Evolutionary conservation across 2,888 invertebrate genomes (phyloP).

Genomic region (Neoitamus cyanurus): DNA sequence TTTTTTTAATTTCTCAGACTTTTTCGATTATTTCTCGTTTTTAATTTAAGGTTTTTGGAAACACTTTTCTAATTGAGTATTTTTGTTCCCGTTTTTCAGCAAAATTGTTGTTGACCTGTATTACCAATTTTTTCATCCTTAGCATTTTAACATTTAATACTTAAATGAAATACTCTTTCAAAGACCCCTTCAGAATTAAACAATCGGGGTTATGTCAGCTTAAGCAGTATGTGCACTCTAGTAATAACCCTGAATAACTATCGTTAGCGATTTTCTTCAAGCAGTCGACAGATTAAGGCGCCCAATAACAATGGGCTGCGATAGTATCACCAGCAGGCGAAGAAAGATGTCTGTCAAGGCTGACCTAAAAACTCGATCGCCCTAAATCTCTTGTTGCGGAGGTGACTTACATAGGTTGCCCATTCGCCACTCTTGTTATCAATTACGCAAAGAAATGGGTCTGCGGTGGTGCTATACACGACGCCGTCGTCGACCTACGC

Average conservation of each 20-base stretch:
- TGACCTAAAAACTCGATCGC: constrained; percentile 19
- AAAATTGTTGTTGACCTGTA: too few species aligned
- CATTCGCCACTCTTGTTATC: background rate
- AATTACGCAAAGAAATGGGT: constrained; percentile 6
- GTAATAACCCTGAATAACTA: too few species aligned
- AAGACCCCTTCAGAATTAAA: background rate
- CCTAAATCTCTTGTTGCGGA: background rate
- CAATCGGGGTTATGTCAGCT: background rate
- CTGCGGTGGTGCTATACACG: background rate
- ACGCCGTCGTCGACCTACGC: background rate
- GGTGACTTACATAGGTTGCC: background rate
- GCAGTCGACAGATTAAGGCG: background rate
- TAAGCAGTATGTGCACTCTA: background rate
- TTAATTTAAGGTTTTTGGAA: too few species aligned
- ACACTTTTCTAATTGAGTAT: too few species aligned
- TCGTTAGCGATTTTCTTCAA: background rate
- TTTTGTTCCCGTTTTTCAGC: too few species aligned
- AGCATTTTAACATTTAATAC: too few species aligned
- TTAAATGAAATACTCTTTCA: too few species aligned
- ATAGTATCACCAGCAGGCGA: background rate
- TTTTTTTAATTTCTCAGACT: too few species aligned
- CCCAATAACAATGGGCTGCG: background rate
- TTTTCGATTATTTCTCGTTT: too few species aligned
- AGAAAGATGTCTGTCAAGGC: constrained; percentile 1
- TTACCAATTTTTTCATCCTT: too few species aligned